Conservation (phyloP, 2,113 vertebrate species). For the Rhabdomys dilectus region DNA sequence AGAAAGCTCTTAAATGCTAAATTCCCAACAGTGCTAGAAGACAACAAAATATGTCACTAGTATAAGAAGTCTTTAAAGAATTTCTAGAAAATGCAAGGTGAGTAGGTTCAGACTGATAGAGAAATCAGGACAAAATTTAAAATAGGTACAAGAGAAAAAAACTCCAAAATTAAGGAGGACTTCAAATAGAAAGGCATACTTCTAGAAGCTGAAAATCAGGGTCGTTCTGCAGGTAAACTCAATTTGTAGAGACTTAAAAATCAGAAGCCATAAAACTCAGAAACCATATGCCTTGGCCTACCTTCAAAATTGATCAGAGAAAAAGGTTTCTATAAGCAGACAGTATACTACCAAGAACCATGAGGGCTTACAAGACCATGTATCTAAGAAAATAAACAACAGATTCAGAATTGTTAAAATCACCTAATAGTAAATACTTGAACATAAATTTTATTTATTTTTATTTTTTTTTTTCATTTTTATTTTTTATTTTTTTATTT, state of each 20-base stretch:
- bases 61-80: neutral
- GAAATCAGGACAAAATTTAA: conserved; percentile 24
- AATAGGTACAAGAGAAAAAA: neutral
- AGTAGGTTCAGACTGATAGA: neutral
- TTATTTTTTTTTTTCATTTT: no score
- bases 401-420: neutral
- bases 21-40: neutral
- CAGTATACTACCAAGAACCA: neutral
- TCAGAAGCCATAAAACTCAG: neutral
- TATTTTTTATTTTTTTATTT: no score
- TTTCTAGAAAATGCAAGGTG: conserved; percentile 30
- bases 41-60: neutral
- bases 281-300: neutral
- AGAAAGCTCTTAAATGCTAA: neutral
- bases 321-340: neutral
- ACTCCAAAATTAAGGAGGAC: neutral
- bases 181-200: neutral
- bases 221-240: neutral
- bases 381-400: neutral
- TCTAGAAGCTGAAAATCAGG: neutral
- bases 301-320: no score
- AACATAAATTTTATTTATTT: no score
- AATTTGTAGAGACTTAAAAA: neutral
- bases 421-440: neutral
- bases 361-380: no score